A percentile compares a stretch with the other conserved stretches of the same genome.
Evolutionary conservation across 1,140 invertebrate genomes (phyloP).

Genomic region (Apolygus lucorum): DNA sequence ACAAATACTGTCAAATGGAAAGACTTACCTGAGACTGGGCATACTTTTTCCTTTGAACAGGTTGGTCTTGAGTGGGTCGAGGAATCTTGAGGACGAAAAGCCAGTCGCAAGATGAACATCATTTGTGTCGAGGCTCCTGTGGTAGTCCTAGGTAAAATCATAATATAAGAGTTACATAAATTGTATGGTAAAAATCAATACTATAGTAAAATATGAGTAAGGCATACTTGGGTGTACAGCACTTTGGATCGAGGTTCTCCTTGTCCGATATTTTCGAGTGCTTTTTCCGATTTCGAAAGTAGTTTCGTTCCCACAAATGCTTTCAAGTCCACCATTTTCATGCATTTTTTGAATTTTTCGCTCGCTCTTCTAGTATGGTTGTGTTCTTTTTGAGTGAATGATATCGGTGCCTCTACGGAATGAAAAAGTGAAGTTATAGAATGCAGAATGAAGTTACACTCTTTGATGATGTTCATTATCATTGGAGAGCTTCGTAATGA

Average conservation of each 20-base stretch:
- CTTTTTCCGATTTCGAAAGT: conserved; percentile 82
- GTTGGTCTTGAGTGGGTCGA: conserved; percentile 49
- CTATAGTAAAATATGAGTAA: too few relatives aligned
- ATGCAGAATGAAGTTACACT: too few relatives aligned
- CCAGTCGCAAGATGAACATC: conserved; percentile 57
- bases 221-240: conserved; percentile 45
- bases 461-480: too few relatives aligned
- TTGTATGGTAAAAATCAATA: too few relatives aligned
- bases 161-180: too few relatives aligned
- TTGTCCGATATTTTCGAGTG: conserved; percentile 77
- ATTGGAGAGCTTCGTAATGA: too few relatives aligned
- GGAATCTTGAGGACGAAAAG: conserved; percentile 48
- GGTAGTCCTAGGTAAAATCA: too few relatives aligned
- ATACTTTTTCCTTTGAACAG: conserved; percentile 89
- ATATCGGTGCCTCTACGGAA: conserved; percentile 41
- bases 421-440: too few relatives aligned
- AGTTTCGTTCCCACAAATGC: conserved; percentile 85
- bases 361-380: conserved; percentile 62
- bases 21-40: conserved; percentile 81
- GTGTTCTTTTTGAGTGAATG: conserved; percentile 37
- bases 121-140: conserved; percentile 66
- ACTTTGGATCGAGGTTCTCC: conserved; percentile 55
- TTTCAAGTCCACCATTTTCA: conserved; percentile 82
- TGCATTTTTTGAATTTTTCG: conserved; percentile 65
- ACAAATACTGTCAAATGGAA: too few relatives aligned